A percentile compares a stretch with the other conserved stretches of the same genome.
Conservation (phyloP, 2,888 invertebrate species). For the Molanna angustata region DNA sequence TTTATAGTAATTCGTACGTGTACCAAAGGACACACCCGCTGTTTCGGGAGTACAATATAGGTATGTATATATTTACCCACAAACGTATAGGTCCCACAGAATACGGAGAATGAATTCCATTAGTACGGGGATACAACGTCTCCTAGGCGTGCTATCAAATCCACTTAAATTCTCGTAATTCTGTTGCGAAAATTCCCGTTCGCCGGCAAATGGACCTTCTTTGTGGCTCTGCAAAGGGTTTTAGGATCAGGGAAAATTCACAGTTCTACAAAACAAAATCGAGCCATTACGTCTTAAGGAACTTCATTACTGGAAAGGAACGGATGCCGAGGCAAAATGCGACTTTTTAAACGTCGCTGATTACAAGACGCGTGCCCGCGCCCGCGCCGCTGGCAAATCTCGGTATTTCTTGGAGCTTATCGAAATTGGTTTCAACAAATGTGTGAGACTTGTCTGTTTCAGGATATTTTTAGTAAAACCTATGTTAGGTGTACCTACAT, state of each 20-base stretch:
- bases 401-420: slow-evolving; percentile 21
- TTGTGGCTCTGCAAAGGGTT: slow-evolving; percentile 18
- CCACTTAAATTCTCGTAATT: slow-evolving; percentile 32
- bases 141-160: slow-evolving; percentile 27
- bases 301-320: not conserved
- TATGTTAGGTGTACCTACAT: too few species aligned
- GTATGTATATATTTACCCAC: too few species aligned
- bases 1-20: not conserved
- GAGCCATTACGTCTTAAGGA: not conserved
- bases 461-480: too few species aligned
- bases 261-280: not conserved
- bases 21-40: not conserved
- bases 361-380: too few species aligned
- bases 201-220: slow-evolving; percentile 14
- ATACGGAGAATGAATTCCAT: slow-evolving; percentile 32
- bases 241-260: slow-evolving; percentile 9
- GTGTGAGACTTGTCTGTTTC: too few species aligned
- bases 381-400: not conserved
- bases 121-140: slow-evolving; percentile 21
- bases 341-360: too few species aligned
- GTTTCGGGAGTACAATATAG: not conserved
- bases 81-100: slow-evolving; percentile 16
- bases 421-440: slow-evolving; percentile 26
- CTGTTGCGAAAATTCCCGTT: slow-evolving; percentile 25
- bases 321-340: too few species aligned